Conservation (phyloP, 2,797 vertebrate genomes). For the Leontopithecus rosalia region DNA sequence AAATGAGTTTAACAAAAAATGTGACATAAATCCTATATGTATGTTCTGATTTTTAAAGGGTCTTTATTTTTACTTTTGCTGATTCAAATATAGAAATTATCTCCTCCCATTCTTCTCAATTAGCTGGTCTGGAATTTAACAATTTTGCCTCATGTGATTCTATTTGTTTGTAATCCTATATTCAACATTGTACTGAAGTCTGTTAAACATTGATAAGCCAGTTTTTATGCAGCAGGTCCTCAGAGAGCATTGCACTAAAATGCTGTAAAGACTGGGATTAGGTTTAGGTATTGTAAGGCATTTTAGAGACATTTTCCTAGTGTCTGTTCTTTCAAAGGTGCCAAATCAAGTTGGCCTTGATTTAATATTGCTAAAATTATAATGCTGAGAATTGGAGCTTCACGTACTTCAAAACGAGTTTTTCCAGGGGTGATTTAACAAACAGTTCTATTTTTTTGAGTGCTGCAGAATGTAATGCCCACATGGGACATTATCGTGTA, state of each 20-base stretch:
- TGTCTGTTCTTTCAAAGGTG: slow-evolving; percentile 73
- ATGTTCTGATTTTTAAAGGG: slow-evolving; percentile 40
- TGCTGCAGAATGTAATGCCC: background rate
- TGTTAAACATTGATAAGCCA: slow-evolving; percentile 86
- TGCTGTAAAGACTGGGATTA: slow-evolving; percentile 80
- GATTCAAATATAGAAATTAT: slow-evolving; percentile 67
- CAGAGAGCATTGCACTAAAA: slow-evolving; percentile 79
- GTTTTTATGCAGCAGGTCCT: slow-evolving; percentile 76
- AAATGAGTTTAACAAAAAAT: slow-evolving; percentile 59
- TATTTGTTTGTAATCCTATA: slow-evolving; percentile 84
- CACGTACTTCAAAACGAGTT: slow-evolving; percentile 37
- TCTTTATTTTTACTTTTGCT: slow-evolving; percentile 62
- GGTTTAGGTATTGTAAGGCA: slow-evolving; percentile 79
- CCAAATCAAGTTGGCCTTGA: slow-evolving; percentile 75
- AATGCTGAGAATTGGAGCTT: slow-evolving; percentile 65
- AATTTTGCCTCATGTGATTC: slow-evolving; percentile 75
- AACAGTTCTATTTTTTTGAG: slow-evolving; percentile 59
- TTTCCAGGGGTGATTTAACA: slow-evolving; percentile 25
- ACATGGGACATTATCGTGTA: background rate
- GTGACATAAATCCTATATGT: slow-evolving; percentile 33
- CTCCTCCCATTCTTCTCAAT: slow-evolving; percentile 74
- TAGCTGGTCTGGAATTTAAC: slow-evolving; percentile 78
- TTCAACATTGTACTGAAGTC: slow-evolving; percentile 84
- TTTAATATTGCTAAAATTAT: slow-evolving; percentile 77
- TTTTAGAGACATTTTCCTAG: slow-evolving; percentile 76